Percentiles rank a stretch among this genome's conserved stretches.
Conservation (phyloP, 2,888 invertebrate species). For the Cosmia trapezina region DNA sequence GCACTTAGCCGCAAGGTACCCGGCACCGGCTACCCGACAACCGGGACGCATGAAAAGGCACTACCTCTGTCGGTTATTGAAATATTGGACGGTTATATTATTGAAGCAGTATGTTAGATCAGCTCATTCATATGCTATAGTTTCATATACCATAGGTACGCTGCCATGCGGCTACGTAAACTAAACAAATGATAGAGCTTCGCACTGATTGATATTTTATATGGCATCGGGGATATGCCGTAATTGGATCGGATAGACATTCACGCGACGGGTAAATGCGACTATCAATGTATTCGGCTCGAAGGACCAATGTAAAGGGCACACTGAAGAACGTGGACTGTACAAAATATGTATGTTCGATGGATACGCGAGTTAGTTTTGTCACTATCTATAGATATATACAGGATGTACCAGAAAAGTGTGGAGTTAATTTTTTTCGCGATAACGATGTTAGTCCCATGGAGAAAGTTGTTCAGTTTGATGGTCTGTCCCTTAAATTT, state of each 20-base stretch:
- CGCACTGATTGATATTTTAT: constrained; percentile 56
- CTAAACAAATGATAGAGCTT: constrained; percentile 46
- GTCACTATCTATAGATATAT: too few species aligned
- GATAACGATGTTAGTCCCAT: too few species aligned
- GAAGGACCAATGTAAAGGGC: background rate
- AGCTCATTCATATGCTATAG: background rate
- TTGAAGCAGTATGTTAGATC: background rate
- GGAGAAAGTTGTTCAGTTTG: too few species aligned
- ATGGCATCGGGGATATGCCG: constrained; percentile 49
- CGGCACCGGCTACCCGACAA: too few species aligned
- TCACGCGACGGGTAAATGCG: constrained; percentile 14
- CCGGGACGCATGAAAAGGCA: too few species aligned
- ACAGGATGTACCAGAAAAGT: too few species aligned
- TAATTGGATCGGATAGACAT: constrained; percentile 46
- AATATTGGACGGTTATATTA: background rate
- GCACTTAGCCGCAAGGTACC: too few species aligned
- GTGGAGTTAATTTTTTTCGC: too few species aligned
- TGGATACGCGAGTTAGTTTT: too few species aligned
- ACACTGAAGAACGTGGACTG: background rate
- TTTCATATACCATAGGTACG: background rate
- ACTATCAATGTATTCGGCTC: background rate
- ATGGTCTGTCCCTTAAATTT: too few species aligned
- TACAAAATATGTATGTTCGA: background rate
- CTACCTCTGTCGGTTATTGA: background rate
- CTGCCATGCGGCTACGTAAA: background rate